Evolutionary conservation across 2,113 vertebrate species (phyloP), one percentile per base, ranked within the genome.

Genomic region (Halichoeres trimaculatus): DNA sequence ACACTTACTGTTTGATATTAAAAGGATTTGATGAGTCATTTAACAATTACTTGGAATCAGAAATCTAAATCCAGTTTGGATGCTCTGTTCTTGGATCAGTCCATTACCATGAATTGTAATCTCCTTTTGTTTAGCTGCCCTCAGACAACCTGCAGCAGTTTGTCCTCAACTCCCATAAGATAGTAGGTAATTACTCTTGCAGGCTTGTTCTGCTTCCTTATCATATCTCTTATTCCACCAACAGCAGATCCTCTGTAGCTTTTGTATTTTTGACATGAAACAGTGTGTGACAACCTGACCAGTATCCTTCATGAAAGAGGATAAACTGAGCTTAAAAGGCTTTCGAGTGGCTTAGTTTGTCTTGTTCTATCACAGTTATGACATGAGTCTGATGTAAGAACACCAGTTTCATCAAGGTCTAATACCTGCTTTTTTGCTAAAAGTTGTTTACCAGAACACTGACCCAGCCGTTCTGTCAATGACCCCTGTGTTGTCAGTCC

Each of bases 101-200:
- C 24, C 34, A 70, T 16, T 60, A 22, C 56, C 58, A 77, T 35
- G 52, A 56, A 62, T 35, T 40, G 51, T 57, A 45, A 74, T 76
- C 77, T 50, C 2, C 63, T 63, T 72, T 72, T 57, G 23, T 58
- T 55, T 38, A 45, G 26, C 54, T 52, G 38, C 5, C 22, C 70
- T 53, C 47, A 23, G 58, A 17, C 73, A 35, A 19, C 30, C 30
- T 45, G 23, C 13, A 35, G 26, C 43, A 20, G 22, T 24, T 50
- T 70, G 69, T 63, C 34, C 62, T 63, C 13, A 56, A 38, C 12
- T 1, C 13, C 19, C 26, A 30, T 22, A 66, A 68, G 38, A 40
- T 11, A 41, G 47, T 47, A 41, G 16, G 53, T 26, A 30, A 40
- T 4, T 13, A 10, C 14, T 30, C 17, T 34, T 70, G 10, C 13